A percentile compares a stretch with the other conserved stretches of the same genome.
phyloP scores from a whole-genome alignment of 2,888 invertebrate species.

The Scaptomyza polygonia region DNA sequence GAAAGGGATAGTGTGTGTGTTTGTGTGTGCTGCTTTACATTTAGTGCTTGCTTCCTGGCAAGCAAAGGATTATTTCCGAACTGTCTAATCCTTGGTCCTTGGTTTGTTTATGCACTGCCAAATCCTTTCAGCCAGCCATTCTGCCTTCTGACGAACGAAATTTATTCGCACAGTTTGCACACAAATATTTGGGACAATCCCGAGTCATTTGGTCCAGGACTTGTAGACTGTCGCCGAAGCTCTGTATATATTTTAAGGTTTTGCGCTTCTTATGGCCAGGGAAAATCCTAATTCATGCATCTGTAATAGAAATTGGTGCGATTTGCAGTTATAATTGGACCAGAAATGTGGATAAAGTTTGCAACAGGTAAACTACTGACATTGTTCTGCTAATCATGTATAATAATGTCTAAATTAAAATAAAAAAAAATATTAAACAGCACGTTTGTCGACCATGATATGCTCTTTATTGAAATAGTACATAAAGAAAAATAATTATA shows the following conservation, averaged over 20 bases:
- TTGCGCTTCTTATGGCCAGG: constrained; percentile 68
- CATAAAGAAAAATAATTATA: no score
- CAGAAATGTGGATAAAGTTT: constrained; percentile 43
- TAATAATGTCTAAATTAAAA: no score
- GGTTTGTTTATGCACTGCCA: constrained; percentile 50
- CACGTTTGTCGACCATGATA: constrained; percentile 1
- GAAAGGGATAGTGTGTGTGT: constrained; percentile 12
- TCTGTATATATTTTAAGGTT: constrained; percentile 77
- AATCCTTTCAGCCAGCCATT: constrained; percentile 69
- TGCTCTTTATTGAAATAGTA: constrained; percentile 8
- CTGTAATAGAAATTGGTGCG: constrained; percentile 4
- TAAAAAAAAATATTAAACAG: no score
- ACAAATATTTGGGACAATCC: constrained; percentile 40
- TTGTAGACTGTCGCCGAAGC: constrained; percentile 32
- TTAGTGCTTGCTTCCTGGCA: constrained; percentile 73
- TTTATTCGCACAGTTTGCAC: constrained; percentile 35
- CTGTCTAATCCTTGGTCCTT: constrained; percentile 29
- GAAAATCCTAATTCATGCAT: constrained; percentile 41
- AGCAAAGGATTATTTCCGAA: constrained; percentile 81
- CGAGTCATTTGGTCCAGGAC: constrained; percentile 17
- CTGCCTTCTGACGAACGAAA: constrained; percentile 28
- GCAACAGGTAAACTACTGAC: constrained; percentile 42
- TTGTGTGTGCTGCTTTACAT: constrained; percentile 39
- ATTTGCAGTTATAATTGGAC: constrained; percentile 50
- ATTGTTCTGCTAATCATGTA: no score